These are phyloP conservation scores for Micromesistius poutassou DNA, from an alignment of 2,797 vertebrate genomes.

Conservation along the genomic window DNA sequence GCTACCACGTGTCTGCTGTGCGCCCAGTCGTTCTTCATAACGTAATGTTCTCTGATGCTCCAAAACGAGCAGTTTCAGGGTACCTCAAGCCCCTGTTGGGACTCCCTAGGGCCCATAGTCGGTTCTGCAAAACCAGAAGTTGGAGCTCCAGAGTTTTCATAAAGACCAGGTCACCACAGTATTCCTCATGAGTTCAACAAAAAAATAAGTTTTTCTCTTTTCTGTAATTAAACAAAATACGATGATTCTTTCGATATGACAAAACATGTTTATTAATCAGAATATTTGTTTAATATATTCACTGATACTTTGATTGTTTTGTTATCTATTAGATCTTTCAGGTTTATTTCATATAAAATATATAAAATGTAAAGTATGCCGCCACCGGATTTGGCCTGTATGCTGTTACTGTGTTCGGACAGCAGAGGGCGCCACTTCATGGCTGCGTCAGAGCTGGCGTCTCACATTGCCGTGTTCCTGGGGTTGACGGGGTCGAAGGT, in stretches of 20 bases:
- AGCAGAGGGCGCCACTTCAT: neutral
- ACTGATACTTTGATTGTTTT: neutral
- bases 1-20: neutral
- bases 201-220: neutral
- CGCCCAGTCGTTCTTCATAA: neutral
- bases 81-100: too few species aligned
- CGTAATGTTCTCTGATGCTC: too few species aligned
- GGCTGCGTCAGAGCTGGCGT: neutral
- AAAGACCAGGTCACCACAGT: neutral
- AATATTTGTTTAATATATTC: neutral
- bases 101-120: too few species aligned
- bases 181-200: neutral
- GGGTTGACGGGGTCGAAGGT: constrained; percentile 78
- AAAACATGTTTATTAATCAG: neutral
- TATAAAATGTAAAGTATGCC: neutral
- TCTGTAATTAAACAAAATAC: neutral
- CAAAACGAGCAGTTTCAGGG: too few species aligned
- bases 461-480: constrained; percentile 66
- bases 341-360: neutral
- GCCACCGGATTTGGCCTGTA: neutral
- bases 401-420: neutral
- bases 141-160: neutral
- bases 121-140: neutral
- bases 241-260: neutral
- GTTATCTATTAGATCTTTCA: neutral